These are phyloP conservation scores for Notechis scutatus DNA, from an alignment of 2,113 vertebrate species.

Conservation along the genomic window DNA sequence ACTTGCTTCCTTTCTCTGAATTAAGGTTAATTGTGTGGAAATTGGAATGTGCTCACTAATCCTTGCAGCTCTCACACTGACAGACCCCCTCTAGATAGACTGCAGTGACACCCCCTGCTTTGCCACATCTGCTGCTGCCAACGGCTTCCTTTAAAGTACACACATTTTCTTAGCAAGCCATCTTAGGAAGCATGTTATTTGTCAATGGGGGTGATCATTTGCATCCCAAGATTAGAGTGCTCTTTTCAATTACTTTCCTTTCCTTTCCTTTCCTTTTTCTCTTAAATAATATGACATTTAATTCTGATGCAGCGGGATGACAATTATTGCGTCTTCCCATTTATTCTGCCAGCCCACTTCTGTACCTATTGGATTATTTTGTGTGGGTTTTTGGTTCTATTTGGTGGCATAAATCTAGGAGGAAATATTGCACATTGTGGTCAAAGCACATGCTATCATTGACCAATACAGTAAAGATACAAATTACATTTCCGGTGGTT, in stretches of 20 bases:
- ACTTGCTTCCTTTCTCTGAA: background rate
- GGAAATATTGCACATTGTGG: background rate
- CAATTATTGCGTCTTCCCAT: background rate
- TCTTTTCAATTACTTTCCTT: background rate
- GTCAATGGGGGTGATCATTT: background rate
- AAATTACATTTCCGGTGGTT: background rate
- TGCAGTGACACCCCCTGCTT: background rate
- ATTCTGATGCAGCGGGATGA: background rate
- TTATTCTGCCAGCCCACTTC: fast-evolving
- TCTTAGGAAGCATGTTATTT: background rate
- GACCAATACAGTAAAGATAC: background rate
- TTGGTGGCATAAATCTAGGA: background rate
- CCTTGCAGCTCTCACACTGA: background rate
- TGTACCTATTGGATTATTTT: background rate
- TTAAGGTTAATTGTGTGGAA: background rate
- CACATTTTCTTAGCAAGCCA: background rate
- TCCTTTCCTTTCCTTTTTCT: background rate
- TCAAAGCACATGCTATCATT: background rate
- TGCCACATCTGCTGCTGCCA: background rate
- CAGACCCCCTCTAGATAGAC: background rate
- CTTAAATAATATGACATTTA: background rate
- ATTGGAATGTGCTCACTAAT: background rate
- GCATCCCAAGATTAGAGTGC: background rate
- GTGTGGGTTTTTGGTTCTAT: background rate
- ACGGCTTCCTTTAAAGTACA: background rate